Base-by-base conservation (phyloP, 2,888 invertebrate species). In the Minunthozetes semirufus region DNA sequence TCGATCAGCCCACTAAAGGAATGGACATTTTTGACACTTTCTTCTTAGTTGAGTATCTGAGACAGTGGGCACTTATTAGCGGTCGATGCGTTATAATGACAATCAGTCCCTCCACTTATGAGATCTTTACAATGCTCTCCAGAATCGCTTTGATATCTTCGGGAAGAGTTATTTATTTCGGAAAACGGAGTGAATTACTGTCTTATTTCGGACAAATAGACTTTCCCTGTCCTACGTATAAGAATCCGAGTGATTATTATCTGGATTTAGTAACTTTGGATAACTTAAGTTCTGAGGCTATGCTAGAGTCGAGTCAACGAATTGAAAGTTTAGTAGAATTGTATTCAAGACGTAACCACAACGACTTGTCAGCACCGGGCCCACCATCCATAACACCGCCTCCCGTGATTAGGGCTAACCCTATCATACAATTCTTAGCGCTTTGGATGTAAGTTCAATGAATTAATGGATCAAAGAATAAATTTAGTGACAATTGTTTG, bases 1-100 rank as follows among this genome's bases (percentile, higher is more conserved):
- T 95, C 75, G 94, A 95, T 82, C 91, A 94, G 83, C 92, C 94
- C 0, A 91, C 92, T 0, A 88, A 89, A 80, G 91, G 90, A 75
- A 90, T 93, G 89, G 95, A 96, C 81, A 94, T 96, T 78, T 95
- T 96, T 80, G 96, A 96, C 81, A 93, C 94, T 0, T 96, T 95
- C 84, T 96, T 96, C 83, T 84, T 96, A 71, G 90, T 96, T 75
- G 95, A 96, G 82, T 96, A 94, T 83, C 84, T 96, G 78, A 87
- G 94, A 78, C 94, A 94, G 82, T 96, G 95, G 93, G 91, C 92
- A 38, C 56, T 73, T 11, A 86, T 88, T 78, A 78, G 82, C 33
- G 89, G 91, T 0, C 86, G 93, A 78, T 90, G 94, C 70, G 93
- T 94, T 17, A 88, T 96, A 63, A 87, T 96, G 85, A 94, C 95